Conservation (phyloP, 2,113 vertebrate genomes). For the Lepus americanus region DNA sequence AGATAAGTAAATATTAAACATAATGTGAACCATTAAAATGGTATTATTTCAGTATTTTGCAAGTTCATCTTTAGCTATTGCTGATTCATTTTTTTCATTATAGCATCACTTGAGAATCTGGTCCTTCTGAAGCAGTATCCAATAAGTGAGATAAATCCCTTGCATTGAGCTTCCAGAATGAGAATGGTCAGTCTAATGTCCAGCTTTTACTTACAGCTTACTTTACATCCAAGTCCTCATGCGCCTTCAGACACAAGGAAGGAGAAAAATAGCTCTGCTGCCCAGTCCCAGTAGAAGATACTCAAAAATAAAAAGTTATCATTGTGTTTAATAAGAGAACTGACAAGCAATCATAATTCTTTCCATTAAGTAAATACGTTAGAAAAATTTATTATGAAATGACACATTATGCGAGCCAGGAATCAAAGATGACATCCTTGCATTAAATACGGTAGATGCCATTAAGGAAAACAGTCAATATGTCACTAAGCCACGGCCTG, state of each 20-base stretch:
- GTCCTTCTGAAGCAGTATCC: slow-evolving; percentile 32
- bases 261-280: slow-evolving; percentile 76
- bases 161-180: background rate
- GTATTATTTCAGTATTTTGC: slow-evolving; percentile 14
- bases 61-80: background rate
- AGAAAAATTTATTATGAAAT: slow-evolving; percentile 99
- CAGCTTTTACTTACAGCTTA: slow-evolving; percentile 67
- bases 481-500: slow-evolving; percentile 98
- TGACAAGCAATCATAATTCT: slow-evolving; percentile 96
- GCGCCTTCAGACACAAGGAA: slow-evolving; percentile 57
- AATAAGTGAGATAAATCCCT: background rate
- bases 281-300: slow-evolving; percentile 87
- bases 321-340: slow-evolving; percentile 94
- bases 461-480: slow-evolving; percentile 99
- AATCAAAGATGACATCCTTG: slow-evolving; percentile 98
- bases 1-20: slow-evolving; percentile 16
- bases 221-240: background rate
- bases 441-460: slow-evolving; percentile 99
- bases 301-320: slow-evolving; percentile 90
- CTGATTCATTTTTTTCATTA: slow-evolving; percentile 24
- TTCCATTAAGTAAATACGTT: slow-evolving; percentile 99
- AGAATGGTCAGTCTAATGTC: background rate
- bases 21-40: slow-evolving; percentile 5
- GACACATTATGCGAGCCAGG: slow-evolving; percentile 95
- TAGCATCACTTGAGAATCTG: slow-evolving; percentile 15